Base-by-base conservation (phyloP, 2,888 invertebrate species). In the Julus scanicus region DNA sequence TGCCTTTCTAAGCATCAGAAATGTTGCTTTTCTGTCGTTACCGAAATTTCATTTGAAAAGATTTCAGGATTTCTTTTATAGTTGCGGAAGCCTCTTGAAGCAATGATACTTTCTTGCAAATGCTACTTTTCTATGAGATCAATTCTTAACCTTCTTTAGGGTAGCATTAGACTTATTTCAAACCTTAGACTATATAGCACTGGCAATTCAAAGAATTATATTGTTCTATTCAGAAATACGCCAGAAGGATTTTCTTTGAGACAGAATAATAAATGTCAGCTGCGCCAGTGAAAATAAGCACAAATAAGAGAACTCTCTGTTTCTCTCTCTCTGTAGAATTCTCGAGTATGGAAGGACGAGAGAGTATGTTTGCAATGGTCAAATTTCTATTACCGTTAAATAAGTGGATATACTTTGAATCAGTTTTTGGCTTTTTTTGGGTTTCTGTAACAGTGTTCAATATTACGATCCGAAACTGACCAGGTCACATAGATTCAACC, bases 11-110 rank as follows among this genome's bases (percentile, higher is more conserved):
- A 71, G 71, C 71, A 71, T 29, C 71, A 71, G 71, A 71, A 71
- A 71, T n/a, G 71, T n/a, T 11, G 71, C 71, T 71, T 71, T 71
- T 29, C 29, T 11, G 71, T 11, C 29, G 71, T 71, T 71, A 71
- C 71, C 71, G 71, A 71, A 71, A 71, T 71, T 71, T 71, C 71
- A 71, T 71, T 71, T 71, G 71, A 71, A 71, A 71, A 71, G 71
- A 71, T 71, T 71, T 71, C 29, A 9, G 9, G 71, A 29, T 29
- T 71, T 29, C 29, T 71, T 29, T 29, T 71, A 11, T n/a, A 29
- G 29, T 71, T 29, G 71, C 71, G 11, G n/a, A 71, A 71, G 29
- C 71, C 13, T 29, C 71, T 71, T 11, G 71, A 29, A 29, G 71
- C 71, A 4, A 71, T 71, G 71, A 71, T 71, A 71, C 71, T 71